Conservation (phyloP, 2,888 invertebrate genomes). For the Morinoia aosen region DNA sequence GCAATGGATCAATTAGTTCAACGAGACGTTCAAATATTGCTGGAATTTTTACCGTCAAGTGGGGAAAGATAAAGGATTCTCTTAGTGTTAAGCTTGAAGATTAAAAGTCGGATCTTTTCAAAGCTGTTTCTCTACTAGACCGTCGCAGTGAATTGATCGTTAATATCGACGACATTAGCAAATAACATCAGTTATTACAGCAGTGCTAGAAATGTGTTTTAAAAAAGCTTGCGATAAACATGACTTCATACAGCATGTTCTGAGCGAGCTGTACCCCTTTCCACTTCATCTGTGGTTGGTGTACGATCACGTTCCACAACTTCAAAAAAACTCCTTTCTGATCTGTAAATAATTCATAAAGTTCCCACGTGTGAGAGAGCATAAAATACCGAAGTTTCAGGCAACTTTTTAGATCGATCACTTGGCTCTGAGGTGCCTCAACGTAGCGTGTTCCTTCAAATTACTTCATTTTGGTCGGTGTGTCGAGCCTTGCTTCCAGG, state of each 20-base stretch:
- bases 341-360: slow-evolving; percentile 10
- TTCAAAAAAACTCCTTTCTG: background rate
- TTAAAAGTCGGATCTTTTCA: background rate
- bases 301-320: background rate
- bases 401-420: slow-evolving; percentile 2
- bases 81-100: background rate
- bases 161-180: background rate
- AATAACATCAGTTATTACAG: background rate
- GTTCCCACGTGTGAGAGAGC: background rate
- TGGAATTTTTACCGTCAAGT: background rate
- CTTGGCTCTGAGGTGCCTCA: background rate
- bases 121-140: background rate
- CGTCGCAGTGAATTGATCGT: background rate
- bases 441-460: background rate
- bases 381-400: background rate
- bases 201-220: background rate
- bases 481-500: background rate
- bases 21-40: background rate
- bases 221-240: background rate
- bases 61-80: background rate
- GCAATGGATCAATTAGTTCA: background rate
- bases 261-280: background rate
- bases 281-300: background rate
- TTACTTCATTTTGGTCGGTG: background rate
- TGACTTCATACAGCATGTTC: background rate